Conservation (phyloP, 2,888 invertebrate species). For the Rotaria sp. region DNA sequence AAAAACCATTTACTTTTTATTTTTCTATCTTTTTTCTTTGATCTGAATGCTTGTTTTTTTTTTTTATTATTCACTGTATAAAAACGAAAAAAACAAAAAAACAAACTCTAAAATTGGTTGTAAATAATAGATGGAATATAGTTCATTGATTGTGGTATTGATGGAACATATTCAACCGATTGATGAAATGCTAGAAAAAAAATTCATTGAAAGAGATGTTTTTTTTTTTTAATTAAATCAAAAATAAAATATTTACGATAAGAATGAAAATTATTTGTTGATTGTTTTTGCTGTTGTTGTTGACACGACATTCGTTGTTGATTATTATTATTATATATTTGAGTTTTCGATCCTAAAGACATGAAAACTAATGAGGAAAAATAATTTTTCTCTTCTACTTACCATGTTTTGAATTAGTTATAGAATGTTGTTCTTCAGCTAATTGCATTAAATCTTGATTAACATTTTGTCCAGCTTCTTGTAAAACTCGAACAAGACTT, state of each 20-base stretch:
- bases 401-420: background rate
- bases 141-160: background rate
- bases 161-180: background rate
- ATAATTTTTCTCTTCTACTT: background rate
- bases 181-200: background rate
- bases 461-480: slow-evolving; percentile 64
- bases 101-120: background rate
- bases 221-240: background rate
- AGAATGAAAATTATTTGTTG: background rate
- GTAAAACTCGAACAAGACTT: slow-evolving; percentile 78
- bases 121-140: background rate
- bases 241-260: background rate
- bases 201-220: too few species aligned
- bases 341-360: background rate
- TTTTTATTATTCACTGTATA: background rate
- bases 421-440: background rate
- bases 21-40: background rate
- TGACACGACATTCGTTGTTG: background rate
- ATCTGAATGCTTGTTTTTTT: background rate
- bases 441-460: background rate
- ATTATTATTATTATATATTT: background rate
- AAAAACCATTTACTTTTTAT: background rate
- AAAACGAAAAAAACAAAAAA: background rate
- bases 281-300: background rate
- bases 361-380: background rate